Evolutionary conservation across 2,888 invertebrate species (phyloP), one percentile per base, ranked within the genome.

Genomic region (Drosophila meridionalis): DNA sequence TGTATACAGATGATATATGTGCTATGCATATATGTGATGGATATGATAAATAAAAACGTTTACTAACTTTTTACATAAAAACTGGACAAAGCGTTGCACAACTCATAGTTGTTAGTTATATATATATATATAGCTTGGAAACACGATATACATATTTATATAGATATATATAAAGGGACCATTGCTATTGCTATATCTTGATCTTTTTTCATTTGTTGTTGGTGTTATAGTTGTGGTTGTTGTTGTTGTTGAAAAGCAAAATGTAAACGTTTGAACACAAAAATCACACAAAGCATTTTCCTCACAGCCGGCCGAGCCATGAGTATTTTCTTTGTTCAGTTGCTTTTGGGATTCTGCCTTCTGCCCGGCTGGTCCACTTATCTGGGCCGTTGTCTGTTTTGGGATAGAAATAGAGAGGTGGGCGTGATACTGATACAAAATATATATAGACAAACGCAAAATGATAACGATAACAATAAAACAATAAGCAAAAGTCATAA

Each of bases 371-470:
- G 82, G 91, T 92, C 93, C 92, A 91, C 89, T 92, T 92, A 92
- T 90, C 92, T 93, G 91, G 92, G 92, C 92, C 92, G 87, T 92
- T 93, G 92, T 91, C 92, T 92, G 91, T 91, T 60, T 61, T 80
- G 76, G 67, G 67, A 80, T 80, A 71, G 79, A 75, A 60, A 78
- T 67, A 80, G 48, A 77, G 30, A 77, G 66, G 26, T 73, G 77
- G 74, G 74, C 65, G 78, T 82, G 72, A 82, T 78, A 82, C 62
- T 86, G 65, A 90, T 72, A 89, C 61, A 71, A 73, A 73, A 73
- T 70, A 56, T 70, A 56, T 56, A 42, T 12, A n/a, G n/a, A 56
- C 38, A 30, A 55, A 42, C 56, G 42, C 56, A 60, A 90, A 71
- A 69, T 57, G 47, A 66, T 53, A 69, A 74, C 52, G 28, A 68